Percentiles rank a stretch among this genome's conserved stretches.
Evolutionary conservation across 2,888 invertebrate genomes (phyloP).

Genomic region (Hypolimnas misippus): DNA sequence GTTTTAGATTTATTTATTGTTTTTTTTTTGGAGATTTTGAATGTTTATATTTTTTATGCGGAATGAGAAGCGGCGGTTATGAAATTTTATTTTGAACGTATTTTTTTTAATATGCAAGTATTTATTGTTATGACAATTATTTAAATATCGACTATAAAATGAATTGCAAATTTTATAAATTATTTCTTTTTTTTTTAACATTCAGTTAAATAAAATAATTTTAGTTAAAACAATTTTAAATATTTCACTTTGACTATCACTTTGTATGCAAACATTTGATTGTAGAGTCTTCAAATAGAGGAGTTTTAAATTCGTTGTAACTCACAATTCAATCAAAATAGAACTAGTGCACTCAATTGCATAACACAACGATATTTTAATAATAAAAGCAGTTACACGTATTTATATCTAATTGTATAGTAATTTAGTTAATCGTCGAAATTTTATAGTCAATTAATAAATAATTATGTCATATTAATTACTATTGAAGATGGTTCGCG

Average conservation of each 20-base stretch:
- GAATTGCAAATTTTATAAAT: no score
- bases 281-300: background rate
- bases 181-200: no score
- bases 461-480: conserved; percentile 48
- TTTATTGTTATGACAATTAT: no score
- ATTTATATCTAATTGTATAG: conserved; percentile 43
- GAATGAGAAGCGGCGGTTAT: conserved; percentile 30
- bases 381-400: conserved; percentile 33
- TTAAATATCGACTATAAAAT: no score
- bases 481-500: conserved; percentile 35
- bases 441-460: conserved; percentile 50
- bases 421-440: conserved; percentile 46
- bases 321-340: conserved; percentile 14
- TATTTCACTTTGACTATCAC: no score
- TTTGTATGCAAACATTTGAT: background rate
- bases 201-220: no score
- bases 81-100: no score
- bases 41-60: background rate
- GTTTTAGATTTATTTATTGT: background rate
- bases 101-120: no score
- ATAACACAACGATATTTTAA: conserved; percentile 38
- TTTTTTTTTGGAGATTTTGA: background rate
- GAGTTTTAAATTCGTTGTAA: background rate
- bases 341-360: conserved; percentile 43
- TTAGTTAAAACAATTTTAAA: no score